Conservation (phyloP, 2,113 vertebrate genomes). For the Gallinago media region DNA sequence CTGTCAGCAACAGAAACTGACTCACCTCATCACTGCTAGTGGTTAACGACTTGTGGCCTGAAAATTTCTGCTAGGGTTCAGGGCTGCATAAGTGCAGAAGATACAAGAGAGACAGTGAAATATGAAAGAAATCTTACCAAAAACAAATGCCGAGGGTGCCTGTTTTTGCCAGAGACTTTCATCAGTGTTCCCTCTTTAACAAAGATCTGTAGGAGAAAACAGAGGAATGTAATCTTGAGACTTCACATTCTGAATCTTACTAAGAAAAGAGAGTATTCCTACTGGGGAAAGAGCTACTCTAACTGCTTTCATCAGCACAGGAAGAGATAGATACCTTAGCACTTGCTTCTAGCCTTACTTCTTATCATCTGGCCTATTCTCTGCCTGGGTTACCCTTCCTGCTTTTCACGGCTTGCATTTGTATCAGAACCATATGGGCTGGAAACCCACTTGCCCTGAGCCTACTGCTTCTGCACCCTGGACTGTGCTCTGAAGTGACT, state of each 20-base stretch:
- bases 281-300: not conserved
- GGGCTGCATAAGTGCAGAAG: not conserved
- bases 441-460: not conserved
- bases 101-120: not conserved
- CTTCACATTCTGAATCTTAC: not conserved
- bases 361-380: not conserved
- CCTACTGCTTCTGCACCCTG: not conserved
- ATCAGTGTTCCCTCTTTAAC: slow-evolving; percentile 96
- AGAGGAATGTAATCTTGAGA: not conserved
- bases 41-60: not conserved
- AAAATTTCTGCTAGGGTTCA: not conserved
- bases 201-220: slow-evolving; percentile 84
- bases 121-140: slow-evolving; percentile 82
- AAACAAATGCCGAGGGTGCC: slow-evolving; percentile 93
- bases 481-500: not conserved
- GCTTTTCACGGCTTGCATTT: not conserved
- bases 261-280: not conserved
- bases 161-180: slow-evolving; percentile 90
- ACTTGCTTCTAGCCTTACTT: not conserved
- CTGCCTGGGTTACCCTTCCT: not conserved
- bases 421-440: not conserved
- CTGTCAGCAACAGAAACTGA: not conserved
- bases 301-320: not conserved
- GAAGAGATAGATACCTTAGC: not conserved
- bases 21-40: not conserved